Conservation (phyloP, 37 sponge, comb jelly and placozoan species). For the Mnemiopsis leidyi region DNA sequence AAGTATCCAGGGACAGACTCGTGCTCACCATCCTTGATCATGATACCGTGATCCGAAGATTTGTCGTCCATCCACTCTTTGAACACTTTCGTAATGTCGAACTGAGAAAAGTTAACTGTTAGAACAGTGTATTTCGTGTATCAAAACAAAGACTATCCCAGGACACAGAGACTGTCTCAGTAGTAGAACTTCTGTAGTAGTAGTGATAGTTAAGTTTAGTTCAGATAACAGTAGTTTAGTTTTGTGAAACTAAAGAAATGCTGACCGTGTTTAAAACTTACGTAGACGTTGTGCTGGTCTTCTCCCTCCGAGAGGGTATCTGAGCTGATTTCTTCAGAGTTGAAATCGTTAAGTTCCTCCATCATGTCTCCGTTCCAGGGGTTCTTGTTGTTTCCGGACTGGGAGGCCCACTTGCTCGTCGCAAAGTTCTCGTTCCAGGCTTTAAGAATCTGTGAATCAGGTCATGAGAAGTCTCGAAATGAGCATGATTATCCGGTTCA, state of each 20-base stretch:
- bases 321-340: not conserved
- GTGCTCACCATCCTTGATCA: constrained; percentile 40
- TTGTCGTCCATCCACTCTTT: constrained; percentile 35
- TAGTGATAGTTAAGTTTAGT: too few relatives aligned
- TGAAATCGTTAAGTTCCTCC: not conserved
- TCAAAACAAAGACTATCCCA: too few relatives aligned
- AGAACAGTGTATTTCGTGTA: not conserved
- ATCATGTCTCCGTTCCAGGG: not conserved
- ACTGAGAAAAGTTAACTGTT: not conserved
- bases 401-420: not conserved
- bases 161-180: too few relatives aligned
- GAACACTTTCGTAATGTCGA: constrained; percentile 12
- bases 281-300: not conserved
- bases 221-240: too few relatives aligned
- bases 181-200: too few relatives aligned
- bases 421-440: constrained; percentile 6
- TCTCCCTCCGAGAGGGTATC: not conserved
- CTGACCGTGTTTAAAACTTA: not conserved
- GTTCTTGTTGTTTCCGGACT: not conserved
- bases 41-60: not conserved
- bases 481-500: too few relatives aligned
- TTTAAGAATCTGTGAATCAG: not conserved
- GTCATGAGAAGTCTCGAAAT: too few relatives aligned
- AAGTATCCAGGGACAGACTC: constrained; percentile 20
- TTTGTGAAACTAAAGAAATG: too few relatives aligned